Conservation (phyloP, 64 coral and sea anemone species). For the Stichodactyla helianthus region DNA sequence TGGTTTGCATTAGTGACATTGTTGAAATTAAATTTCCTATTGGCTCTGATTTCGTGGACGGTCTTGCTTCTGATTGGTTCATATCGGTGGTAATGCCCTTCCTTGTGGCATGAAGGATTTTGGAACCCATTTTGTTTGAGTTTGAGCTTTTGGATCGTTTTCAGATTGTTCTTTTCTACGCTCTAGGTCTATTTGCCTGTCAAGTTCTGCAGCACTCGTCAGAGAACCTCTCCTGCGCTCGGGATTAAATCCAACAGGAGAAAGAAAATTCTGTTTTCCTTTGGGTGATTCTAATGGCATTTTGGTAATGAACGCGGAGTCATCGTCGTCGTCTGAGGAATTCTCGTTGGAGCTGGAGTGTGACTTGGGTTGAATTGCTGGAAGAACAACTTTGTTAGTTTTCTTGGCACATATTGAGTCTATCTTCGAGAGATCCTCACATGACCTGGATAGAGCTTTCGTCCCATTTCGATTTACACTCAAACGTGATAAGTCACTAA, state of each 20-base stretch:
- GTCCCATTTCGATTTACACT: slow-evolving; percentile 26
- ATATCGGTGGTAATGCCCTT: slow-evolving; percentile 18
- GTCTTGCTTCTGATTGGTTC: slow-evolving; percentile 7
- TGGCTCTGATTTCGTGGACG: not conserved
- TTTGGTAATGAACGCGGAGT: slow-evolving; percentile 63
- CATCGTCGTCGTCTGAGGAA: slow-evolving; percentile 20
- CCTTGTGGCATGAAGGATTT: slow-evolving; percentile 36
- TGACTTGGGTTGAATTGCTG: slow-evolving; percentile 24
- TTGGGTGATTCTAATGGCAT: slow-evolving; percentile 8
- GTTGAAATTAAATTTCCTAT: not conserved
- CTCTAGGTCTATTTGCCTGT: slow-evolving; percentile 35
- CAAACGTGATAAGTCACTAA: slow-evolving; percentile 38
- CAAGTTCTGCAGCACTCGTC: slow-evolving; percentile 44
- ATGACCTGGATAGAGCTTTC: slow-evolving; percentile 47
- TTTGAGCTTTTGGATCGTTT: not conserved
- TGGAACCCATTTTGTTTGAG: slow-evolving; percentile 76
- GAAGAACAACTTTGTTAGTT: slow-evolving; percentile 29
- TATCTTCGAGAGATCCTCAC: slow-evolving; percentile 62
- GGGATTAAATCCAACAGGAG: slow-evolving; percentile 54
- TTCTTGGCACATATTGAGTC: slow-evolving; percentile 5
- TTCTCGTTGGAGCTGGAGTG: slow-evolving; percentile 11
- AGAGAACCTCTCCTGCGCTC: slow-evolving; percentile 68
- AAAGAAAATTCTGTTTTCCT: not conserved
- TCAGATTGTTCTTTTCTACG: slow-evolving; percentile 16
- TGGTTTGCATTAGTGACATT: not conserved